These are phyloP conservation scores for Metopia argyrocephala DNA, from an alignment of 2,888 invertebrate species.

Conservation along the genomic window DNA sequence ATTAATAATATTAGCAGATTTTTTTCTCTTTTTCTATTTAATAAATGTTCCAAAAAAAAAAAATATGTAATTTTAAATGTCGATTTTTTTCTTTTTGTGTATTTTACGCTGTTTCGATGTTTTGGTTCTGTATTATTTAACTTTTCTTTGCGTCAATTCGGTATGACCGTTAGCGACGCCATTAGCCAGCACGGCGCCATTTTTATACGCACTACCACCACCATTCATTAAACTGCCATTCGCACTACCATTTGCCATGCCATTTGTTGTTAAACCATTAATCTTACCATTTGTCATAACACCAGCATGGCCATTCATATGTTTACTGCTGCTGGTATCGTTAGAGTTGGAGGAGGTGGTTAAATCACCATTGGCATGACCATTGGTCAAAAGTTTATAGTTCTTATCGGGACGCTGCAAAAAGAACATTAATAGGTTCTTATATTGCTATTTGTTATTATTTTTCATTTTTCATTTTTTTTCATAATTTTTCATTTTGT, in stretches of 20 bases:
- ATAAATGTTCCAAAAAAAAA: background rate
- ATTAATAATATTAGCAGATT: background rate
- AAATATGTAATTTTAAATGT: constrained; percentile 51
- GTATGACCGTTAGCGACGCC: constrained; percentile 67
- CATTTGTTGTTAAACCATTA: constrained; percentile 69
- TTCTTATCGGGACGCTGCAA: constrained; percentile 70
- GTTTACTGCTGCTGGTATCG: constrained; percentile 63
- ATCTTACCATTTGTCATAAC: constrained; percentile 40
- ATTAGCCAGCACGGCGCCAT: constrained; percentile 70
- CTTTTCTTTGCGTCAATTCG: constrained; percentile 77
- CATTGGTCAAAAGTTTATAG: constrained; percentile 55
- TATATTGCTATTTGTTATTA: constrained; percentile 67
- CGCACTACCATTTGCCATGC: constrained; percentile 64
- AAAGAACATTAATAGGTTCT: constrained; percentile 71
- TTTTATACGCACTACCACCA: constrained; percentile 71
- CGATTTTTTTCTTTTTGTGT: constrained; percentile 57
- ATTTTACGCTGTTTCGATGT: constrained; percentile 59
- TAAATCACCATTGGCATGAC: constrained; percentile 54
- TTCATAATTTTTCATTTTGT: background rate
- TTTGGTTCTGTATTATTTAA: constrained; percentile 77
- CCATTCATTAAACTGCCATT: constrained; percentile 68
- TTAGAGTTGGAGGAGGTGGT: constrained; percentile 68
- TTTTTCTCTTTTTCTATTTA: constrained; percentile 43
- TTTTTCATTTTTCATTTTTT: background rate
- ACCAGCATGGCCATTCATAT: constrained; percentile 48